Base-by-base conservation (phyloP, 2,888 invertebrate genomes). In the Drosophila tanythrix region DNA sequence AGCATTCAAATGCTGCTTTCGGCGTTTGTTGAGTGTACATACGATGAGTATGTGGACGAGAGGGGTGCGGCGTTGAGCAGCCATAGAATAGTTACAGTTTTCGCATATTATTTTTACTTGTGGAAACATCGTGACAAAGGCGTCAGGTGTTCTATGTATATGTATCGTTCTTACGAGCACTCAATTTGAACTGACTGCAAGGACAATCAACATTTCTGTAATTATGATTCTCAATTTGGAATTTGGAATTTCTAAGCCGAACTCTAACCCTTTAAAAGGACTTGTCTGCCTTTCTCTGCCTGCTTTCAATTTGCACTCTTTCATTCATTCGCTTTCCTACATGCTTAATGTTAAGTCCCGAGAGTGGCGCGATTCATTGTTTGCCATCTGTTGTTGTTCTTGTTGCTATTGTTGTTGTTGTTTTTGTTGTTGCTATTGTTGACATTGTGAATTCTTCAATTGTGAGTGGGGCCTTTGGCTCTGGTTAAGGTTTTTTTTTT, bases 291-390 rank as follows among this genome's bases (percentile, higher is more conserved):
- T 70, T 76, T 79, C 80, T 76, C 80, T 70, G 76, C 57, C 68
- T 56, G 48, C 48, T 53, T 65, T 60, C 66, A 66, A 48, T 57
- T 33, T 59, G 38, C 52, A 53, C 61, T 66, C 67, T 65, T 57
- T 57, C 57, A 43, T 58, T 53, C 51, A 53, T 48, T 63, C 70
- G 29, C 46, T 43, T 63, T 62, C 50, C 62, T 36, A 62, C 60
- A 79, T 57, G 56, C 8, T 57, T 57, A 43, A 57, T 43, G 57
- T 71, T 79, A 50, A 76, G 40, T 78, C 78, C 79, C 69, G 78
- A 72, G 82, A 80, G 73, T 78, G 71, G 68, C 84, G 70, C 70
- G 77, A 63, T 80, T 31, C 55, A 87, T 83, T 87, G 82, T 87
- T 63, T 72, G 68, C 57, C 68, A 68, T 76, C 70, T 64, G 63